Conservation (phyloP, 2,888 invertebrate species). For the Harpalus rubripes region DNA sequence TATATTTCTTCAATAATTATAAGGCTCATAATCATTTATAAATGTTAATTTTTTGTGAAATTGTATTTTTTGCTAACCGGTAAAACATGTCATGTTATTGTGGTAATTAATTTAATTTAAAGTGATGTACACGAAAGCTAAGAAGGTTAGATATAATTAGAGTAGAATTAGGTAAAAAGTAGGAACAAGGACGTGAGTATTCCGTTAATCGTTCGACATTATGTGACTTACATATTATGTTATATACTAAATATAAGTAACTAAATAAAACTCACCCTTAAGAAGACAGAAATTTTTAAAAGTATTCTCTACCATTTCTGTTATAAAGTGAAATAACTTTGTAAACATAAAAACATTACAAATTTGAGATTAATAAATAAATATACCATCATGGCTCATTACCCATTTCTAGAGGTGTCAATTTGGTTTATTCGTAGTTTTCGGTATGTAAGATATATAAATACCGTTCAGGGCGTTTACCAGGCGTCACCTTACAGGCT, state of each 20-base stretch:
- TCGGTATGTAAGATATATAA: no score
- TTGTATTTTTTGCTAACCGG: conserved; percentile 28
- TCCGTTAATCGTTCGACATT: conserved; percentile 7
- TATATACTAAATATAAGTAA: conserved; percentile 3
- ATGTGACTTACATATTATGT: conserved; percentile 4
- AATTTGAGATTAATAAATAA: no score
- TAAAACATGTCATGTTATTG: conserved; percentile 36
- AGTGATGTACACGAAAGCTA: conserved; percentile 12
- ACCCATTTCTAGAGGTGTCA: no score
- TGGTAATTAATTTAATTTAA: conserved; percentile 50
- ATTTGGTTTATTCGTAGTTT: no score
- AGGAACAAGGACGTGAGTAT: conserved; percentile 4
- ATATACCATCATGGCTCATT: no score
- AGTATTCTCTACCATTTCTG: no score
- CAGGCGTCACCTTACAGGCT: no score
- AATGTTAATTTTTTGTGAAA: conserved; percentile 28
- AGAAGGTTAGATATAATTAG: conserved; percentile 38
- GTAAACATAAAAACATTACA: no score
- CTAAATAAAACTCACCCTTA: background rate
- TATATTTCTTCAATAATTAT: conserved; percentile 11
- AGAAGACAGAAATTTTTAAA: background rate
- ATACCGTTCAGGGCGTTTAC: no score
- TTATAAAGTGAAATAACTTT: no score
- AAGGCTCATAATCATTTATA: conserved; percentile 19
- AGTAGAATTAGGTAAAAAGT: conserved; percentile 28